A percentile compares a stretch with the other conserved stretches of the same genome.
phyloP scores from a whole-genome alignment of 2,888 invertebrate genomes.

The Choristoneura rosaceana region DNA sequence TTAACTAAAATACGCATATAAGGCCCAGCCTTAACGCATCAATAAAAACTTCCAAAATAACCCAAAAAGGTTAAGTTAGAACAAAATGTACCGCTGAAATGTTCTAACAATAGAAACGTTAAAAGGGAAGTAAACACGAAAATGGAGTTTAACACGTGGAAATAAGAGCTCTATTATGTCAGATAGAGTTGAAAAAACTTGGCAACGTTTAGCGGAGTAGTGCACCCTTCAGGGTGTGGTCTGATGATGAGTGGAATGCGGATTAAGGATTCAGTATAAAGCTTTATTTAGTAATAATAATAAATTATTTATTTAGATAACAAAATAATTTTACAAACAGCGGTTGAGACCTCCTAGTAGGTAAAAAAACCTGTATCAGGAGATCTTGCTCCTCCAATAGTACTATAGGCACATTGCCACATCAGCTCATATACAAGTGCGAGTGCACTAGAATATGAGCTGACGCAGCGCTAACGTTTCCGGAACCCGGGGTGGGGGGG shows the following conservation, averaged over 20 bases:
- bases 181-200: constrained; percentile 51
- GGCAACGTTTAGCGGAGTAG: constrained; percentile 60
- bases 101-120: constrained; percentile 31
- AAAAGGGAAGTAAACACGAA: constrained; percentile 34
- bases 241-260: constrained; percentile 9
- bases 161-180: constrained; percentile 50
- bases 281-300: too few relatives aligned
- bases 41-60: constrained; percentile 21
- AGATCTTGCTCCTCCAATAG: too few relatives aligned
- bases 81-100: constrained; percentile 31
- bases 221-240: constrained; percentile 54
- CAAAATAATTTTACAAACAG: too few relatives aligned
- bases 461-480: too few relatives aligned
- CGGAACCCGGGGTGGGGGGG: too few relatives aligned
- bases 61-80: constrained; percentile 33
- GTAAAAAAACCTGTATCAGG: too few relatives aligned
- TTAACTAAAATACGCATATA: background rate
- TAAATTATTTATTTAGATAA: too few relatives aligned
- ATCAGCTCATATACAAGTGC: too few relatives aligned
- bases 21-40: constrained; percentile 2
- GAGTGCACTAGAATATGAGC: too few relatives aligned
- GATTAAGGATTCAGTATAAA: background rate
- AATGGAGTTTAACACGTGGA: constrained; percentile 43
- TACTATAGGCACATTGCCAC: too few relatives aligned
- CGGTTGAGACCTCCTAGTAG: too few relatives aligned